A percentile compares a stretch with the other conserved stretches of the same genome.
phyloP scores from a whole-genome alignment of 2,113 vertebrate genomes.

The Hipposideros armiger region DNA sequence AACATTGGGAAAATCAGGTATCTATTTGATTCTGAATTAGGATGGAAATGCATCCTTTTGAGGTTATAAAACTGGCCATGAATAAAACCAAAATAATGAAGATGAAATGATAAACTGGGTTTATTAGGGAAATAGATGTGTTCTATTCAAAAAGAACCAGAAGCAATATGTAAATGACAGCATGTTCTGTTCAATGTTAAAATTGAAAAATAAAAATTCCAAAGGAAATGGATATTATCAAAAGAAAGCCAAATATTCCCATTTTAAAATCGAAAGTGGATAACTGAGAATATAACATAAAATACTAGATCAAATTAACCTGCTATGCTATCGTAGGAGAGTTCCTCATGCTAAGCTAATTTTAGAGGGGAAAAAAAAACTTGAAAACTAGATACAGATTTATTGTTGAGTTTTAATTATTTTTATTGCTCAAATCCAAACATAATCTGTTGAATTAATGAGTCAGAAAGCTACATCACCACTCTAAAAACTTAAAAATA shows the following conservation, averaged over 20 bases:
- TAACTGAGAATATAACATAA: background rate
- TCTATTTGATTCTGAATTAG: background rate
- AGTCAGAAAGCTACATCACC: background rate
- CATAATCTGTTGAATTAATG: slow-evolving; percentile 61
- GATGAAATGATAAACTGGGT: background rate
- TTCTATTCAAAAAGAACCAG: background rate
- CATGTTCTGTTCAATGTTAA: background rate
- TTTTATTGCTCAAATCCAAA: slow-evolving; percentile 72
- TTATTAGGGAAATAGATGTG: background rate
- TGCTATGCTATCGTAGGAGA: background rate
- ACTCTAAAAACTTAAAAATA: slow-evolving; percentile 43
- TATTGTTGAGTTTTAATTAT: slow-evolving; percentile 57
- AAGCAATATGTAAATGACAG: background rate
- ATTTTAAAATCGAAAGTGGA: slow-evolving; percentile 38
- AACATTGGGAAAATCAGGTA: background rate
- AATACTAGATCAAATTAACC: background rate
- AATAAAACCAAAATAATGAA: background rate
- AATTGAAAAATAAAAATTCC: slow-evolving; percentile 22
- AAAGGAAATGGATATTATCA: background rate
- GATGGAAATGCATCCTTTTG: background rate
- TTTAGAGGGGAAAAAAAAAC: background rate
- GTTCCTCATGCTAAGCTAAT: background rate
- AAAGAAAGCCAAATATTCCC: slow-evolving; percentile 5
- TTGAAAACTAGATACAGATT: slow-evolving; percentile 42
- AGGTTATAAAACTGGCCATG: background rate